Percentiles rank a stretch among this genome's conserved stretches.
Evolutionary conservation across 2,888 invertebrate species (phyloP).

Genomic region (Ormyrus nitidulus): DNA sequence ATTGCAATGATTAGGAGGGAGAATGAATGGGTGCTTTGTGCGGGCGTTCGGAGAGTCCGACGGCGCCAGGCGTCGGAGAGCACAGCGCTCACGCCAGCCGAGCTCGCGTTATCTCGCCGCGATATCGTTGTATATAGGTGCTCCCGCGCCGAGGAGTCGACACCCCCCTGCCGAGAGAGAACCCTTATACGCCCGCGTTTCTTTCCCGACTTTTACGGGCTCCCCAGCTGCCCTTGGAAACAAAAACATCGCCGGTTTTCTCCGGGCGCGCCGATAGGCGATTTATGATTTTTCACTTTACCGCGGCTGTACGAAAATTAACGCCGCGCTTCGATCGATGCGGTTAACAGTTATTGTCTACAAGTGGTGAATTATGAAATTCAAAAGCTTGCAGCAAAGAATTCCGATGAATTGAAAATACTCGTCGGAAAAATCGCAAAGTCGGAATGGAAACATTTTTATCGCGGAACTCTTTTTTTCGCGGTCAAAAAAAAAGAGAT

Average conservation of each 20-base stretch:
- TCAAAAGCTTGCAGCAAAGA: too few relatives aligned
- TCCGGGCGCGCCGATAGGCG: not conserved
- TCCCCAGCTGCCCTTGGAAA: not conserved
- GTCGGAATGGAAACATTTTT: too few relatives aligned
- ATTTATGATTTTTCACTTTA: not conserved
- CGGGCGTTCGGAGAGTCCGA: not conserved
- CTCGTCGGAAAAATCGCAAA: too few relatives aligned
- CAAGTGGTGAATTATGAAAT: too few relatives aligned
- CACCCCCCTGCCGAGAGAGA: not conserved
- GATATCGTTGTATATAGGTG: not conserved
- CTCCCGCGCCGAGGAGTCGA: not conserved
- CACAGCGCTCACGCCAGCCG: not conserved
- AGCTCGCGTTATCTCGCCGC: conserved; percentile 7
- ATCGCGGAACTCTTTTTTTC: too few relatives aligned
- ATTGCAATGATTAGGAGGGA: conserved; percentile 39
- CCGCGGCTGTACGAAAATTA: too few relatives aligned
- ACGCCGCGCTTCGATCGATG: too few relatives aligned
- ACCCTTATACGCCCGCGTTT: not conserved
- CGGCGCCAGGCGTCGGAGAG: conserved; percentile 25
- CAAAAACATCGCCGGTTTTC: not conserved
- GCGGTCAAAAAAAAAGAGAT: too few relatives aligned
- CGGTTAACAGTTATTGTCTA: too few relatives aligned
- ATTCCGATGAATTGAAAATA: too few relatives aligned
- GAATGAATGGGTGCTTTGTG: conserved; percentile 41
- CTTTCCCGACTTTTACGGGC: not conserved